Evolutionary conservation across 2,113 vertebrate species (phyloP).

Genomic region (Microtus montanus): DNA sequence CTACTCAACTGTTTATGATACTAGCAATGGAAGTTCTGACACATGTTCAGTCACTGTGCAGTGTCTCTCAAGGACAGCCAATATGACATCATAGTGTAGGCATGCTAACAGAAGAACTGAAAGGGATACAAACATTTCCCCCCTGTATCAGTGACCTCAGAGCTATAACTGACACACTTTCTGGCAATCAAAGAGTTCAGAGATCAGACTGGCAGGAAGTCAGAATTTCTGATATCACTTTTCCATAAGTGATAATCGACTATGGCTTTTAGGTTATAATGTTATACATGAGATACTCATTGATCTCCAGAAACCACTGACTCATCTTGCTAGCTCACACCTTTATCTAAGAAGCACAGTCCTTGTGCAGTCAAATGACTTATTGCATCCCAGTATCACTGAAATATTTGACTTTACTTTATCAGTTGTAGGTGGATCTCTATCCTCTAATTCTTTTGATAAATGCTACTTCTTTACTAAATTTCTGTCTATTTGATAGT

Average conservation of each 20-base stretch:
- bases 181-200: neutral
- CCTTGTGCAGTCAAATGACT: neutral
- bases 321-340: neutral
- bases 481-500: neutral
- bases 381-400: neutral
- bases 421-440: neutral
- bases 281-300: neutral
- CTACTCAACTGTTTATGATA: neutral
- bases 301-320: neutral
- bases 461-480: neutral
- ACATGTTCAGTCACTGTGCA: too few species aligned
- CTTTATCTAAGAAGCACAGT: neutral
- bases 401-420: neutral
- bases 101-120: too few species aligned
- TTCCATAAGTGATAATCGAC: neutral
- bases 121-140: too few species aligned
- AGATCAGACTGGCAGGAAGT: too few species aligned
- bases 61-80: too few species aligned
- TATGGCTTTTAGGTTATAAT: neutral
- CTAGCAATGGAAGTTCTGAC: neutral
- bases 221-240: too few species aligned
- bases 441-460: neutral
- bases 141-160: neutral
- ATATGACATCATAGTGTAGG: neutral
- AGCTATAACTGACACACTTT: too few species aligned